These are phyloP conservation scores for Limonius californicus DNA, from an alignment of 1,140 invertebrate genomes.

Conservation along the genomic window DNA sequence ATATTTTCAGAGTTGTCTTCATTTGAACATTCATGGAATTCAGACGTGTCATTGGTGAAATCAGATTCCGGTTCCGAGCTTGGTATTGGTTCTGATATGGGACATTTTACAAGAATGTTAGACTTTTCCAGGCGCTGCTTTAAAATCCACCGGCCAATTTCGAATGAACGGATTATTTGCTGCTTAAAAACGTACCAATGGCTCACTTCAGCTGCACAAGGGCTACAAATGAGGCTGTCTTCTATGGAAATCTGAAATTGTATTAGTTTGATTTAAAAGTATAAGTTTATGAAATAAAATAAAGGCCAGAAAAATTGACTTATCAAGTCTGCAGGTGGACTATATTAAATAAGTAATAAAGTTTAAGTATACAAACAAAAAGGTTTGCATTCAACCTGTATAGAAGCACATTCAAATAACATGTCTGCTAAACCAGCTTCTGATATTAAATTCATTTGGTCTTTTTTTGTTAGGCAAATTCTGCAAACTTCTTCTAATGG, in stretches of 20 bases:
- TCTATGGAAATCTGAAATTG: not conserved
- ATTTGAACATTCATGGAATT: not conserved
- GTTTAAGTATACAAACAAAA: not conserved
- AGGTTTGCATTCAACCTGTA: slow-evolving; percentile 13
- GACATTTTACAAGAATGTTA: not conserved
- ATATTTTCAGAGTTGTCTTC: not conserved
- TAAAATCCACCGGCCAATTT: slow-evolving; percentile 21
- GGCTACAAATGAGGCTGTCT: slow-evolving; percentile 19
- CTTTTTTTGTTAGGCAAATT: slow-evolving; percentile 23
- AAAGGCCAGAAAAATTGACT: too few species aligned
- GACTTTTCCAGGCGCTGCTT: not conserved
- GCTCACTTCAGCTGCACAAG: slow-evolving; percentile 24
- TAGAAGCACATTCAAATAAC: slow-evolving; percentile 24
- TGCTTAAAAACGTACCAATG: slow-evolving; percentile 26
- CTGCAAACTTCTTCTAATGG: slow-evolving; percentile 25
- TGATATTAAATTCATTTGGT: slow-evolving; percentile 25
- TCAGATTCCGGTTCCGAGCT: not conserved
- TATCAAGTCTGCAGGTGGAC: too few species aligned
- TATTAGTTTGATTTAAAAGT: too few species aligned
- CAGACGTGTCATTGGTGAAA: not conserved
- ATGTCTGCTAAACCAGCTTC: too few species aligned
- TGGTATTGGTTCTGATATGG: not conserved
- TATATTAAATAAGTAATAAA: slow-evolving; percentile 14
- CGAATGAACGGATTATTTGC: slow-evolving; percentile 20
- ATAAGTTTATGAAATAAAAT: too few species aligned